phyloP scores from a whole-genome alignment of 2,888 invertebrate genomes.

The Meliscaeva auricollis region DNA sequence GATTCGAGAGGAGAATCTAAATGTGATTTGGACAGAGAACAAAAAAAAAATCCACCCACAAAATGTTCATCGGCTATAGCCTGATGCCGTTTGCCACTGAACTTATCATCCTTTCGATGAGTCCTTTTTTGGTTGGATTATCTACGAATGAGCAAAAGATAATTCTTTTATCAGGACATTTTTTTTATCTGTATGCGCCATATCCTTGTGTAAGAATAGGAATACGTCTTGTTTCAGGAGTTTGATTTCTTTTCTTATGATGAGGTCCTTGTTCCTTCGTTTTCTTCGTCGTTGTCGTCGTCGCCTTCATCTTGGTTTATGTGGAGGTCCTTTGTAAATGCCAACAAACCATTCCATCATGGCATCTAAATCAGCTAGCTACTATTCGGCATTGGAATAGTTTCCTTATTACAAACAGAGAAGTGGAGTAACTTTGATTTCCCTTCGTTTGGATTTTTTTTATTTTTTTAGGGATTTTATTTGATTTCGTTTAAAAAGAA shows the following conservation, averaged over 20 bases:
- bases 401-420: conserved; percentile 19
- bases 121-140: conserved; percentile 63
- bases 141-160: conserved; percentile 74
- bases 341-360: conserved; percentile 8
- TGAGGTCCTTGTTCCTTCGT: conserved; percentile 17
- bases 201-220: conserved; percentile 4
- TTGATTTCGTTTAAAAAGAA: conserved; percentile 73
- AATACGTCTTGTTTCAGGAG: conserved; percentile 40
- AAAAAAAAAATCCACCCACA: conserved; percentile 25
- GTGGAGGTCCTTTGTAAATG: conserved; percentile 11
- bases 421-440: conserved; percentile 62
- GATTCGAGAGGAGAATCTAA: conserved; percentile 58
- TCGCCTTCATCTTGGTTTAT: not conserved
- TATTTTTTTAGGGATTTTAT: conserved; percentile 48
- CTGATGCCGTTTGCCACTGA: conserved; percentile 16
- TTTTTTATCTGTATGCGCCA: conserved; percentile 10
- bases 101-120: conserved; percentile 51
- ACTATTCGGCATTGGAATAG: conserved; percentile 47
- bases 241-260: conserved; percentile 38
- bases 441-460: conserved; percentile 18
- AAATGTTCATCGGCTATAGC: conserved; percentile 1
- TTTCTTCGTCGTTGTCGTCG: not conserved
- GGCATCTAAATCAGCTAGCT: conserved; percentile 33
- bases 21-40: conserved; percentile 51
- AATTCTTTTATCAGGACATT: conserved; percentile 71